Evolutionary conservation across 2,888 invertebrate genomes (phyloP), one percentile per base, ranked within the genome.

Genomic region (Drosophila meridiana): DNA sequence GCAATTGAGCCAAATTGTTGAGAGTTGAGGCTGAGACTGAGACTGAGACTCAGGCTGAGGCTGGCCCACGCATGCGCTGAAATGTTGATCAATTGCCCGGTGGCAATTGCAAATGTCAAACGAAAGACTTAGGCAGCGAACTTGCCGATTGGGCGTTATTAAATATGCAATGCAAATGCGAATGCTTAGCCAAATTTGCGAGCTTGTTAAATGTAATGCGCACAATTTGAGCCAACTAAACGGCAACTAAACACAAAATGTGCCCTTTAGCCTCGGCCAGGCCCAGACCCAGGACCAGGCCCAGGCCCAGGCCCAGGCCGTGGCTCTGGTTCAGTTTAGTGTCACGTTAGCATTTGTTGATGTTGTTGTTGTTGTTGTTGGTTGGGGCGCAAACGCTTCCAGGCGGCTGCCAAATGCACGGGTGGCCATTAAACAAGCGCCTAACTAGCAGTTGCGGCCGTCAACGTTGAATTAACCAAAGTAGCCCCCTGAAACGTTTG

Each of bases 381-480:
- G 72, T 69, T 69, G 40, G 28, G 55, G 55, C 38, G 38, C 59
- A 62, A 76, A 64, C 69, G 86, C 82, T 88, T 81, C 82, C 87
- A 86, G 87, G 82, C 88, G 73, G 69, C 72, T 78, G 82, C 69
- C 80, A 82, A 82, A 74, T 80, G 73, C 80, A 68, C 78, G 81
- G 76, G 86, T 87, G 85, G 78, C 78, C 83, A 84, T 84, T 84
- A 84, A 84, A 71, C 76, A 68, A 78, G 81, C 73, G 79, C 71
- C 81, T 89, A 87, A 87, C 87, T 83, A 84, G 83, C 87, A 71
- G 89, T 89, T 87, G 73, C 73, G 76, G 79, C 74, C 82, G 83
- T 85, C 87, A 87, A 80, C 89, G 80, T 87, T 85, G 83, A 89
- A 89, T 87, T 89, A 89, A 73, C 82, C 78, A 80, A 83, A 83